Evolutionary conservation across 92 coral and sea anemone genomes (phyloP).

Genomic region (Bergia sp.): DNA sequence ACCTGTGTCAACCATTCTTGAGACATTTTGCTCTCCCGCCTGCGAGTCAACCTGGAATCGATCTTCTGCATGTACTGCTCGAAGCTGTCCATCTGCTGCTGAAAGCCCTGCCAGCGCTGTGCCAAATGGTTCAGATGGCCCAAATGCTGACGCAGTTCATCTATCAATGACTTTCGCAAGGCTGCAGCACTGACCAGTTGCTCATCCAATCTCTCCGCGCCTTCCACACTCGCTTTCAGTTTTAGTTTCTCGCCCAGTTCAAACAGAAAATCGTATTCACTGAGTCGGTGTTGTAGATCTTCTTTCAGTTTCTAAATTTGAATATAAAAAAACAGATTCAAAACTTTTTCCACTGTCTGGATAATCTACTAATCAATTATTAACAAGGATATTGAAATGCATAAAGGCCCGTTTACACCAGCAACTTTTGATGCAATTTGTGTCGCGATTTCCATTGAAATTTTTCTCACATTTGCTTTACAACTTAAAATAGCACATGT

Average conservation of each 20-base stretch:
- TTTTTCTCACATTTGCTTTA: too few relatives aligned
- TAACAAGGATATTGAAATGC: too few relatives aligned
- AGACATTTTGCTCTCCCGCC: slow-evolving; percentile 75
- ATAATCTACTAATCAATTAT: too few relatives aligned
- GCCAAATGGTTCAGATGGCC: slow-evolving; percentile 70
- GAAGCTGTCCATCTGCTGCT: slow-evolving; percentile 83
- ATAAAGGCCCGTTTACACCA: too few relatives aligned
- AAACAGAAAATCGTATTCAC: slow-evolving; percentile 71
- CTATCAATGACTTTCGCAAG: slow-evolving; percentile 75
- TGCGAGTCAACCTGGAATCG: slow-evolving; percentile 74
- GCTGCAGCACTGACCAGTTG: slow-evolving; percentile 76
- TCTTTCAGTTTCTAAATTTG: slow-evolving; percentile 67
- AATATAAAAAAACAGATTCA: background rate
- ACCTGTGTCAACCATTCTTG: slow-evolving; percentile 94
- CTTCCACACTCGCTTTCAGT: slow-evolving; percentile 76
- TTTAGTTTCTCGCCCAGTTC: slow-evolving; percentile 79
- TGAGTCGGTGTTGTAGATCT: slow-evolving; percentile 63
- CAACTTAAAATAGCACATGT: too few relatives aligned
- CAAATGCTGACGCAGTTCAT: slow-evolving; percentile 77
- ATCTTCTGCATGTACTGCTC: slow-evolving; percentile 89
- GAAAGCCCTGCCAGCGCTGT: slow-evolving; percentile 87
- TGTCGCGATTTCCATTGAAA: too few relatives aligned
- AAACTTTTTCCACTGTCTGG: background rate
- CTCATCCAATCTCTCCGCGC: slow-evolving; percentile 79
- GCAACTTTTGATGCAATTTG: too few relatives aligned